A percentile compares a stretch with the other conserved stretches of the same genome.
These are phyloP conservation scores for Alexandromys fortis DNA, from an alignment of 2,113 vertebrate species.

Conservation along the genomic window DNA sequence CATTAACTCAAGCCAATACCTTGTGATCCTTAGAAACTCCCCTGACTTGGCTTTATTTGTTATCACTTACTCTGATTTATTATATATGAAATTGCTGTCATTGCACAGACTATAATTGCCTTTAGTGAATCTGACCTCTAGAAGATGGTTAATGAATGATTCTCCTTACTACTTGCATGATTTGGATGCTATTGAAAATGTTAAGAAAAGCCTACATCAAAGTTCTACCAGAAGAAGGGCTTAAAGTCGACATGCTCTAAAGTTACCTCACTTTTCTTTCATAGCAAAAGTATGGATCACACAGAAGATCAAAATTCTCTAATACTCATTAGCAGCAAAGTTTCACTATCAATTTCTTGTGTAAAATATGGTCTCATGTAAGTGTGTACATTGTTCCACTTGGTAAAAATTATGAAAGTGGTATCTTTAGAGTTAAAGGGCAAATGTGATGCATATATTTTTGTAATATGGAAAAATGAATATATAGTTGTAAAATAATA, in stretches of 20 bases:
- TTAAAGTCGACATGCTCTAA: not conserved
- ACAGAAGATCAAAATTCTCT: constrained; percentile 21
- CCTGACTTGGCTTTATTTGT: constrained; percentile 25
- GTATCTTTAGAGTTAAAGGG: not conserved
- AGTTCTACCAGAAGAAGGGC: not conserved
- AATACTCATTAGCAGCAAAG: not conserved
- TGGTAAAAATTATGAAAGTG: not conserved
- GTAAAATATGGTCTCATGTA: not conserved
- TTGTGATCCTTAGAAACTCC: constrained; percentile 31
- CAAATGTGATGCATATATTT: not conserved
- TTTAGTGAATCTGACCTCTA: constrained; percentile 46
- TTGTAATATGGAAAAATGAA: not conserved
- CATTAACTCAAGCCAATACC: not conserved
- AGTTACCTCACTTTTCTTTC: constrained; percentile 6
- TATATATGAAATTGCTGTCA: constrained; percentile 38
- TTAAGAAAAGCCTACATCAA: not conserved
- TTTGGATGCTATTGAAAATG: not conserved
- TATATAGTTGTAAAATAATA: not conserved
- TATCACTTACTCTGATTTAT: constrained; percentile 27
- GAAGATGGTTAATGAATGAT: constrained; percentile 43
- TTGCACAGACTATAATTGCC: constrained; percentile 7
- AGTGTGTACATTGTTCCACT: not conserved
- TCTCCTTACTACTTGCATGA: not conserved
- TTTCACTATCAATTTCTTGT: not conserved
- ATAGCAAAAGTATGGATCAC: not conserved